phyloP scores from a whole-genome alignment of 2,888 invertebrate species.

The Caenorhabditis sulstoni region DNA sequence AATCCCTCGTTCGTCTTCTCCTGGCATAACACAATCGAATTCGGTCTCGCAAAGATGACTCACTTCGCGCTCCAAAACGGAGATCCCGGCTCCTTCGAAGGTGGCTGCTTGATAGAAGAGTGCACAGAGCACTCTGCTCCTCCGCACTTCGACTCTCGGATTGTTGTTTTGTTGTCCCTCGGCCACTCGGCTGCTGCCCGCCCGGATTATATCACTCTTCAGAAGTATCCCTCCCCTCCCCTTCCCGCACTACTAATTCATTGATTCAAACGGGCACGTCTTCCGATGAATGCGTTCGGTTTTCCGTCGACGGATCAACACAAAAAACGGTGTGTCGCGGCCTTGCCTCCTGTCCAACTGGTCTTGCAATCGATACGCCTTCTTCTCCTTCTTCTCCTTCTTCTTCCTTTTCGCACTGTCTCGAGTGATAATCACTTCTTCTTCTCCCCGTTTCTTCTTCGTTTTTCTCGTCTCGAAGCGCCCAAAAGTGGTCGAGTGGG shows the following conservation, averaged over 20 bases:
- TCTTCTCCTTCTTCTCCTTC: slow-evolving; percentile 22
- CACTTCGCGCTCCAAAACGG: too few relatives aligned
- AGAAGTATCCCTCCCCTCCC: not conserved
- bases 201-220: slow-evolving; percentile 3
- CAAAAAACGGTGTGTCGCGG: slow-evolving; percentile 12
- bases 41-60: too few relatives aligned
- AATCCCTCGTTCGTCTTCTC: slow-evolving; percentile 20
- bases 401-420: slow-evolving; percentile 20
- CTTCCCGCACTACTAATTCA: slow-evolving; percentile 28
- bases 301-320: slow-evolving; percentile 20
- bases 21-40: not conserved
- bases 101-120: not conserved
- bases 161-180: slow-evolving; percentile 2
- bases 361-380: slow-evolving; percentile 36
- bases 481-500: not conserved
- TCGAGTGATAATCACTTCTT: slow-evolving; percentile 35
- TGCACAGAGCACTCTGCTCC: not conserved
- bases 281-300: slow-evolving; percentile 23
- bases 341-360: slow-evolving; percentile 30
- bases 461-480: not conserved
- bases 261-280: slow-evolving; percentile 15
- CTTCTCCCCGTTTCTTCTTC: slow-evolving; percentile 20
- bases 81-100: not conserved
- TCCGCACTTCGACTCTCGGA: not conserved
- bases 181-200: too few relatives aligned